Conservation (phyloP, 1,140 invertebrate species). For the Papilio aristodemus region DNA sequence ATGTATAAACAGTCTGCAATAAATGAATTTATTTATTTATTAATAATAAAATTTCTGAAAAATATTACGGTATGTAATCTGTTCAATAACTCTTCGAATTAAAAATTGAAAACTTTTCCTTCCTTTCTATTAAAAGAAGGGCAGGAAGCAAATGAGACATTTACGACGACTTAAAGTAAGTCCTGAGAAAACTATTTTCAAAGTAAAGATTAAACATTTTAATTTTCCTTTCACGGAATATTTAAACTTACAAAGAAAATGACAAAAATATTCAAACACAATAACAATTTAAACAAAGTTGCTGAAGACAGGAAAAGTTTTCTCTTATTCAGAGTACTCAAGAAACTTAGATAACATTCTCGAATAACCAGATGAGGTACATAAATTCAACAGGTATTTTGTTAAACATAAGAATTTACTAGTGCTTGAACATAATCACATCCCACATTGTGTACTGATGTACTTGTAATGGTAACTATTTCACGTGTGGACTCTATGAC, state of each 20-base stretch:
- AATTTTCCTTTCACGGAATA: neutral
- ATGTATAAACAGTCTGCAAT: too few species aligned
- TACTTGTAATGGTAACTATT: too few species aligned
- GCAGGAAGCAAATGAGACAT: neutral
- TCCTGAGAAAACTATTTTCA: neutral
- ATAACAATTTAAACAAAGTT: slow-evolving; percentile 17
- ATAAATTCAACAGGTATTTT: slow-evolving; percentile 7
- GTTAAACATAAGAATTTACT: neutral
- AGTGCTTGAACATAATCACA: neutral
- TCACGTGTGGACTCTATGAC: too few species aligned
- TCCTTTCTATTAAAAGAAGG: neutral
- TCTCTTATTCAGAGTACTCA: neutral
- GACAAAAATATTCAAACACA: slow-evolving; percentile 15
- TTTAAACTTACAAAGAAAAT: slow-evolving; percentile 4
- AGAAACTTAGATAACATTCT: slow-evolving; percentile 3
- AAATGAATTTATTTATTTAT: too few species aligned
- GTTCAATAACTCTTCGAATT: too few species aligned
- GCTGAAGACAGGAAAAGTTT: neutral
- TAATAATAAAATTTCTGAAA: too few species aligned
- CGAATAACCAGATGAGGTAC: neutral
- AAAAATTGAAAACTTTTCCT: too few species aligned
- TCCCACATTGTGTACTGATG: too few species aligned
- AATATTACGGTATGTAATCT: too few species aligned
- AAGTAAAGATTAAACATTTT: neutral
- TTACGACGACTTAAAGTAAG: too few species aligned